Conservation (phyloP, 2,888 invertebrate genomes). For the Drosophila yooni region DNA sequence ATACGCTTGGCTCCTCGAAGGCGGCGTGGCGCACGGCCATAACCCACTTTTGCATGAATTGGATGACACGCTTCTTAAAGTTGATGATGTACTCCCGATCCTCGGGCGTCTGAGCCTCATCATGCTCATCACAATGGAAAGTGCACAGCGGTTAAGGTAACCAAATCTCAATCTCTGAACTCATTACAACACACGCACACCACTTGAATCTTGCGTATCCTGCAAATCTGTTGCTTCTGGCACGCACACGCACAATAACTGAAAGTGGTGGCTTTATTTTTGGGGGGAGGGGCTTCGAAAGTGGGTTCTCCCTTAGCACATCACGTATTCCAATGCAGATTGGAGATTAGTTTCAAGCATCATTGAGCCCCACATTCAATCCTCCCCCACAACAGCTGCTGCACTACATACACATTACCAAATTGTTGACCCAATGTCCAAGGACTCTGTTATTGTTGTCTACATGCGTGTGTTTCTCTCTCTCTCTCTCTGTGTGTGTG, state of each 20-base stretch:
- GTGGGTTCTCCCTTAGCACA: constrained; percentile 65
- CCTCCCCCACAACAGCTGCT: constrained; percentile 1
- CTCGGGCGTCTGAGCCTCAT: constrained; percentile 86
- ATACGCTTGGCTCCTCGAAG: constrained; percentile 90
- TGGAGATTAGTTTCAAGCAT: constrained; percentile 74
- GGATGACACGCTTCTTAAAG: constrained; percentile 90
- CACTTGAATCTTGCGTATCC: background rate
- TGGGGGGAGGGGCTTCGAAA: background rate
- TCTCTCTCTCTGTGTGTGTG: background rate
- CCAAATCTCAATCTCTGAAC: constrained; percentile 28
- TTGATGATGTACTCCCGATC: constrained; percentile 89
- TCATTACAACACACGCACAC: background rate
- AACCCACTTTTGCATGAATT: constrained; percentile 92
- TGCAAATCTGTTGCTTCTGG: constrained; percentile 21
- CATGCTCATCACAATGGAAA: constrained; percentile 86
- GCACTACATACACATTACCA: constrained; percentile 39
- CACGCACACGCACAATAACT: constrained; percentile 35
- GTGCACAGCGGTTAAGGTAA: constrained; percentile 85
- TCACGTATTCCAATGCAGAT: constrained; percentile 77
- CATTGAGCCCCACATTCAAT: constrained; percentile 36
- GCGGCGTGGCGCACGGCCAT: constrained; percentile 90
- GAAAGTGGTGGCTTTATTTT: background rate
- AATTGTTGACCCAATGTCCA: constrained; percentile 60
- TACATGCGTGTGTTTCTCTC: background rate
- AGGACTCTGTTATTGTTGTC: constrained; percentile 31